Base-by-base conservation (phyloP, 30 jellyfish, hydroid and myxozoan species). In the Pelagia noctiluca region DNA sequence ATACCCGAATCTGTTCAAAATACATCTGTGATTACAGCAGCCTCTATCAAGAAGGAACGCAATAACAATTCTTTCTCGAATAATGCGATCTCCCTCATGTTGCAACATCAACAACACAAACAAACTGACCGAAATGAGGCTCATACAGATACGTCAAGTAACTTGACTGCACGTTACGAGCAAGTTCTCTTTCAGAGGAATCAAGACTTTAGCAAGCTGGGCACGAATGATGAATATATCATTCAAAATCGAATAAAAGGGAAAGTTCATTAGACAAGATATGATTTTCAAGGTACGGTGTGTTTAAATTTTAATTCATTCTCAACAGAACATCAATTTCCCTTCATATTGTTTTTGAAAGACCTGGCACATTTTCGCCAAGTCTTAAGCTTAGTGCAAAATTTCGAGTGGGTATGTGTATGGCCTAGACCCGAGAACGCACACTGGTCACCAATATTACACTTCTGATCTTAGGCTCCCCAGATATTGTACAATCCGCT, bases 191-290 rank as follows among this genome's bases (percentile, higher is more conserved):
- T 68, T 1, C 92, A 82, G 54, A 54, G 82, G 64, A 80, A 54
- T 57, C 91, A 80, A 50, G 91, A 80, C 42, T 80, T 28, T 25
- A 65, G 86, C 16, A 71, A 75, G 49, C 42, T 82, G 18, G 61
- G 74, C 1, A 37, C 54, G 31, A 86, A 82, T 46, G 92, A 82
- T 16, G 92, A 82, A 2, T 82, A 63, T 32, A 46, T 70, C 31
- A 50, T 82, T 37, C 71, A 69, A 23, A 82, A 53, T 74, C 47
- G 92, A 52, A 62, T 83, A n/a, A 82, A 82, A 57, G 92, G 92
- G 78, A 82, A 82, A 54, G 92, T 82, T 23, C 92, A 82, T 30
- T 82, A 63, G 47, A 8, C 7, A 7, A n/a, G 21, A 54, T 10
- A 7, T 25, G 4, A 5, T n/a, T 16, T 54, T 54, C 10, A 16